Evolutionary conservation across 2,888 invertebrate genomes (phyloP).

Genomic region (Neelides folsomi): DNA sequence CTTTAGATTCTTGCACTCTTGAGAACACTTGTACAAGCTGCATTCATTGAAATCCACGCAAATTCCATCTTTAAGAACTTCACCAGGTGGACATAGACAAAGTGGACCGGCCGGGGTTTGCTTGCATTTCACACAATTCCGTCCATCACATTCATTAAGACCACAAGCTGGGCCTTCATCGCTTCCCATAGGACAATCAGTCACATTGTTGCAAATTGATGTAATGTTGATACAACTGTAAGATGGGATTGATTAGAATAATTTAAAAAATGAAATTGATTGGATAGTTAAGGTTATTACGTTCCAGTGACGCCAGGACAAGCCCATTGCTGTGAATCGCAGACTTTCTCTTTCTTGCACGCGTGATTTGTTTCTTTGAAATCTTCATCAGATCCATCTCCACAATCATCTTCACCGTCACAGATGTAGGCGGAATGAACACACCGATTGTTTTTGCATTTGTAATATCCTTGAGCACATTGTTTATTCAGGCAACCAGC

Average conservation of each 20-base stretch:
- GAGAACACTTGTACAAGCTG: slow-evolving; percentile 76
- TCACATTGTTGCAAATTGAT: slow-evolving; percentile 72
- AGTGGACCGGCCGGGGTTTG: slow-evolving; percentile 76
- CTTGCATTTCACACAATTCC: slow-evolving; percentile 62
- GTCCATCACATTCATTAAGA: slow-evolving; percentile 61
- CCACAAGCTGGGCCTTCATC: slow-evolving; percentile 89
- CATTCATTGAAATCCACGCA: slow-evolving; percentile 81
- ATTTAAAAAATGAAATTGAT: slow-evolving; percentile 1
- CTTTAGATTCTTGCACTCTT: slow-evolving; percentile 78
- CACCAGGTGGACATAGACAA: slow-evolving; percentile 80
- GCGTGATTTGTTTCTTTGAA: slow-evolving; percentile 19
- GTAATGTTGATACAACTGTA: slow-evolving; percentile 65
- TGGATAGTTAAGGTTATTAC: not conserved
- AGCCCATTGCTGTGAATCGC: slow-evolving; percentile 21
- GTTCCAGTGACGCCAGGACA: slow-evolving; percentile 23
- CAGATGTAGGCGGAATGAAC: slow-evolving; percentile 88
- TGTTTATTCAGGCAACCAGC: slow-evolving; percentile 47
- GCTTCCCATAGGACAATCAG: slow-evolving; percentile 72
- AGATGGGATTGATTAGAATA: not conserved
- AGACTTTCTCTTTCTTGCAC: slow-evolving; percentile 25
- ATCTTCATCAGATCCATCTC: slow-evolving; percentile 34
- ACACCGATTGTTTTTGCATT: slow-evolving; percentile 71
- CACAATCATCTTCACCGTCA: slow-evolving; percentile 80
- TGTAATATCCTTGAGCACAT: slow-evolving; percentile 65
- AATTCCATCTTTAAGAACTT: slow-evolving; percentile 49